Conservation (phyloP, 1,140 invertebrate genomes). For the Ips nitidus region DNA sequence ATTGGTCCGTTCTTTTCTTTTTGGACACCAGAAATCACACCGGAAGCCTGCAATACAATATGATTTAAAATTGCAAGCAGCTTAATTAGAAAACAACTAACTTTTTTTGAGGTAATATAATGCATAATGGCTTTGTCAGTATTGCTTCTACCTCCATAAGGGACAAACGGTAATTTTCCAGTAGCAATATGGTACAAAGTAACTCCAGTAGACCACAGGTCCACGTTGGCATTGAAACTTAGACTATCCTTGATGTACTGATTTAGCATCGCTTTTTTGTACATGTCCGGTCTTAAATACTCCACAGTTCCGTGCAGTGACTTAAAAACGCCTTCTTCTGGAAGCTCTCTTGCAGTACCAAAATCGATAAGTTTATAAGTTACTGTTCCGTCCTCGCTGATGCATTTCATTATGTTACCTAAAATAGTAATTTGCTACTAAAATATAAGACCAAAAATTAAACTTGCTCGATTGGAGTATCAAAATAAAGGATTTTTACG, state of each 20-base stretch:
- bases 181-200: slow-evolving; percentile 97
- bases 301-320: slow-evolving; percentile 97
- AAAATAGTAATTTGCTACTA: background rate
- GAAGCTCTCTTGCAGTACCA: slow-evolving; percentile 91
- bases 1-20: slow-evolving; percentile 2
- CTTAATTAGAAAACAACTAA: background rate
- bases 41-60: background rate
- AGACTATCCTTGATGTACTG: slow-evolving; percentile 76
- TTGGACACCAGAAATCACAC: slow-evolving; percentile 14
- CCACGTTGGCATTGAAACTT: slow-evolving; percentile 86
- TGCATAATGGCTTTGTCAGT: slow-evolving; percentile 89
- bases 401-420: slow-evolving; percentile 78
- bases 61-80: no score
- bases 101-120: slow-evolving; percentile 83
- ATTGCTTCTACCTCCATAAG: slow-evolving; percentile 91
- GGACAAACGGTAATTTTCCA: slow-evolving; percentile 88
- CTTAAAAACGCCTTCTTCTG: slow-evolving; percentile 95
- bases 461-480: background rate
- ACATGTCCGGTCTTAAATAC: slow-evolving; percentile 97
- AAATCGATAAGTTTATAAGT: slow-evolving; percentile 97
- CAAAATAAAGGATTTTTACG: background rate
- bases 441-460: background rate
- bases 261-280: slow-evolving; percentile 87
- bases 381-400: slow-evolving; percentile 88
- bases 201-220: slow-evolving; percentile 97